Conservation (phyloP, 2,888 invertebrate genomes). For the Folsomia candida region DNA sequence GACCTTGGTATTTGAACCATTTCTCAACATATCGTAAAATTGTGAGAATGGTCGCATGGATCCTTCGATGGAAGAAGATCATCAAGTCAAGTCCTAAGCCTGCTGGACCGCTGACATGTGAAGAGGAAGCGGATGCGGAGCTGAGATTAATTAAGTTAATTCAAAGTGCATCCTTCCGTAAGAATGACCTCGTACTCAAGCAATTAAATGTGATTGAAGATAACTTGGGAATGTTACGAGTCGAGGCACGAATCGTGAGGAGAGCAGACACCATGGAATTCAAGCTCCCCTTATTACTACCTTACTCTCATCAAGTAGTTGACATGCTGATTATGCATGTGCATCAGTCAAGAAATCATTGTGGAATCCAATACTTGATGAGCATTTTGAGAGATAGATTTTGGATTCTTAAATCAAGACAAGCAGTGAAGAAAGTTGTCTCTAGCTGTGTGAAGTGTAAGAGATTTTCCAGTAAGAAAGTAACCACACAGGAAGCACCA, state of each 20-base stretch:
- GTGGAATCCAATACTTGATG: not conserved
- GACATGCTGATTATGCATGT: conserved; percentile 23
- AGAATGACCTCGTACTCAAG: not conserved
- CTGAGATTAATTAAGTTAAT: not conserved
- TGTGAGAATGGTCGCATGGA: conserved; percentile 48
- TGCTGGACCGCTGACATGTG: not conserved
- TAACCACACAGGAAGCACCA: not conserved
- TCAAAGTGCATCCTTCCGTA: not conserved
- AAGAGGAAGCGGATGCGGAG: not conserved
- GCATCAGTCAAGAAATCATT: not conserved
- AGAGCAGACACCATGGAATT: conserved; percentile 28
- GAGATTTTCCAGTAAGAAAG: not conserved
- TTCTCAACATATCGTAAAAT: conserved; percentile 46
- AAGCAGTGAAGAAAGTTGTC: not conserved
- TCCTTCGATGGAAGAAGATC: conserved; percentile 23
- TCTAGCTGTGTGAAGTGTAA: not conserved
- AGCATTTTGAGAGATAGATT: not conserved
- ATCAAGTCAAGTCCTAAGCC: not conserved
- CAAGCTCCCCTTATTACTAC: conserved; percentile 50
- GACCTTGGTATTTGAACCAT: conserved; percentile 6
- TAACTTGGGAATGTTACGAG: not conserved
- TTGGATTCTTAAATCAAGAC: conserved; percentile 4
- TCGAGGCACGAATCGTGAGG: conserved; percentile 33
- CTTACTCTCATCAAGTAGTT: conserved; percentile 45
- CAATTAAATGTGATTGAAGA: not conserved